Conservation (phyloP, 2,113 vertebrate genomes). For the Poecilia latipinna region DNA sequence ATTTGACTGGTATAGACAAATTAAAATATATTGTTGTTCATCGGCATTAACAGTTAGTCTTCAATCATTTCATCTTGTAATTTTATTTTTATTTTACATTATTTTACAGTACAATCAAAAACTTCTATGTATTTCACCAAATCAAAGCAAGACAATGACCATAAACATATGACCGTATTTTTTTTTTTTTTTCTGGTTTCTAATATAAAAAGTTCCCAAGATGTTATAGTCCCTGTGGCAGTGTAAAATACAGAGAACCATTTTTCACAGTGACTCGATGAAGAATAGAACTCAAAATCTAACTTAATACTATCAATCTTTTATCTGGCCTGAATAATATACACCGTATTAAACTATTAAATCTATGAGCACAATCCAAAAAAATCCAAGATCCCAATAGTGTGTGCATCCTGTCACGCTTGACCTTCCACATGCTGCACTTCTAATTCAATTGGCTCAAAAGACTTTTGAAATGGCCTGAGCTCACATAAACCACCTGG, state of each 20-base stretch:
- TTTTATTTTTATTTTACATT: background rate
- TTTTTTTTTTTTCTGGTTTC: too few species aligned
- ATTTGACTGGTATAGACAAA: background rate
- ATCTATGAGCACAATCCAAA: slow-evolving; percentile 35
- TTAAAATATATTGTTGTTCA: background rate
- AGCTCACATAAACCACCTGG: slow-evolving; percentile 76
- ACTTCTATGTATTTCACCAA: background rate
- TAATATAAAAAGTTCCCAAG: too few species aligned
- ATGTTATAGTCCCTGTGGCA: too few species aligned
- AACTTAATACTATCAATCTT: background rate
- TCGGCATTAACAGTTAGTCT: background rate
- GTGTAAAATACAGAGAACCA: too few species aligned
- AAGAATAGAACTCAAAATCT: too few species aligned
- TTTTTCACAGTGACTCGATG: too few species aligned
- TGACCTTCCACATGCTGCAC: slow-evolving; percentile 62
- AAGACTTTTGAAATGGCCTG: slow-evolving; percentile 61
- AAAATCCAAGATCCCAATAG: slow-evolving; percentile 1
- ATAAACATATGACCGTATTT: too few species aligned
- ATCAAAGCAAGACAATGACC: background rate
- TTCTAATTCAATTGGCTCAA: slow-evolving; percentile 67
- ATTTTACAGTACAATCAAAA: background rate
- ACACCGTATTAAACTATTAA: slow-evolving; percentile 7
- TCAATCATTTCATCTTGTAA: background rate
- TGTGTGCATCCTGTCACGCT: slow-evolving; percentile 62
- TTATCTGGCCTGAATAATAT: slow-evolving; percentile 24